Base-by-base conservation (phyloP, 2,113 vertebrate genomes). In the Xenopus borealis region DNA sequence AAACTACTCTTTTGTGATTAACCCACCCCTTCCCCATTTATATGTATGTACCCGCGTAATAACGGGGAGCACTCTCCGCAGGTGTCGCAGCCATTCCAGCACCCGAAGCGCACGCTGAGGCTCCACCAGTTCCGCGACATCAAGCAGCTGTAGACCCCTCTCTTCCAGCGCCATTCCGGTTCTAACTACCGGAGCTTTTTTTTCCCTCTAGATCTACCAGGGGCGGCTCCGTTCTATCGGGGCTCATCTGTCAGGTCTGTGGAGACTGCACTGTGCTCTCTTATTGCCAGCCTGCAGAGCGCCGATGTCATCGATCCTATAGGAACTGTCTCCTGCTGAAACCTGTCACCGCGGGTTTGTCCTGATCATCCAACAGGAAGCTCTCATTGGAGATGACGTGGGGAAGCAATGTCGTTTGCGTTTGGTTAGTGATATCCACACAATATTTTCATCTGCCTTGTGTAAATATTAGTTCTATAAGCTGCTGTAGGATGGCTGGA, bases 71-170 rank as follows among this genome's bases (percentile, higher is more conserved):
- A 44, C n/a, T 23, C 50, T 69, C 74, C 67, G 40, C 66, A 77
- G 47, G 47, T 77, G 64, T 30, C 67, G 74, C 18, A 77, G 74
- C 74, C 74, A 77, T 77, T 77, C 74, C 10, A 77, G 33, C 12
- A 77, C 19, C 23, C 74, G 61, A 1, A 77, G 12, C 4, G 30
- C 59, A 12, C 59, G 58, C 59, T 77, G 47, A 13, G 74, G 74
- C 33, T 77, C 74, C 12, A 57, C 67, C 47, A 77, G 66, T 1
- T n/a, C 67, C 33, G 27, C n/a, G 3, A 70, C 47, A 27, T 70
- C 30, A 59, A 64, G 2, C 18, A 70, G 30, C 30, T 27, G n/a
- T 19, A 77, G 61, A 12, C 62, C 10, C 58, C 18, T 16, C 23
- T 52, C 71, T 7, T 10, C 14, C 13, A n/a, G 19, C 61, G 57